A percentile compares a stretch with the other conserved stretches of the same genome.
These are phyloP conservation scores for Diarsia dahlii DNA, from an alignment of 2,888 invertebrate genomes.

Conservation along the genomic window DNA sequence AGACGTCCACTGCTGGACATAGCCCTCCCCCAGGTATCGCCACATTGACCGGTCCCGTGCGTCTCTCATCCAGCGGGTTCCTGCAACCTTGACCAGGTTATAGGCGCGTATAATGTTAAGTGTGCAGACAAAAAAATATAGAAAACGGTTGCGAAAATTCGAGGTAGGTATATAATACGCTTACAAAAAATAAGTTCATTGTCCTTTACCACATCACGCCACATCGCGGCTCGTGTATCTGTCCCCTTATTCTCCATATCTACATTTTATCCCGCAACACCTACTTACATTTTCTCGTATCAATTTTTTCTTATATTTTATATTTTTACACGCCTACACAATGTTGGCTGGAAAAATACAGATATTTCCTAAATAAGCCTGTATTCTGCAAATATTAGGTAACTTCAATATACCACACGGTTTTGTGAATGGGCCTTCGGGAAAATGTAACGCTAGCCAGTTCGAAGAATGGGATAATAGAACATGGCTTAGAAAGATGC, in stretches of 20 bases:
- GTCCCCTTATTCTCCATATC: constrained; percentile 2
- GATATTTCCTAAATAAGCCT: constrained; percentile 40
- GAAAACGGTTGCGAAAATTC: not conserved
- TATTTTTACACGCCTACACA: constrained; percentile 37
- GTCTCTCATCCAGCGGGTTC: too few relatives aligned
- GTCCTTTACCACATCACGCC: not conserved
- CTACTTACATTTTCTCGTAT: constrained; percentile 38
- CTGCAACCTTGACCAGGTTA: too few relatives aligned
- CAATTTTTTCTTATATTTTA: constrained; percentile 44
- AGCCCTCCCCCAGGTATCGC: too few relatives aligned
- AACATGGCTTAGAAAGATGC: not conserved
- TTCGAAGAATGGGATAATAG: constrained; percentile 5
- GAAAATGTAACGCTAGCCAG: not conserved
- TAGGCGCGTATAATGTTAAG: too few relatives aligned
- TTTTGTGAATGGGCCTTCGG: constrained; percentile 12
- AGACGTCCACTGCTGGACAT: too few relatives aligned
- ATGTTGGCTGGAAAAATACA: constrained; percentile 31
- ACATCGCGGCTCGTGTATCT: not conserved
- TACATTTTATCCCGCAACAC: constrained; percentile 18
- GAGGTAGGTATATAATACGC: not conserved
- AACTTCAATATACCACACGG: constrained; percentile 33
- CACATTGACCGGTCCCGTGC: too few relatives aligned
- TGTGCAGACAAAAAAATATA: not conserved
- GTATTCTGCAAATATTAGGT: constrained; percentile 43
- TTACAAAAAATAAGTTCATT: constrained; percentile 3